Conservation (phyloP, 2,888 invertebrate genomes). For the Bhutanitis thaidina region DNA sequence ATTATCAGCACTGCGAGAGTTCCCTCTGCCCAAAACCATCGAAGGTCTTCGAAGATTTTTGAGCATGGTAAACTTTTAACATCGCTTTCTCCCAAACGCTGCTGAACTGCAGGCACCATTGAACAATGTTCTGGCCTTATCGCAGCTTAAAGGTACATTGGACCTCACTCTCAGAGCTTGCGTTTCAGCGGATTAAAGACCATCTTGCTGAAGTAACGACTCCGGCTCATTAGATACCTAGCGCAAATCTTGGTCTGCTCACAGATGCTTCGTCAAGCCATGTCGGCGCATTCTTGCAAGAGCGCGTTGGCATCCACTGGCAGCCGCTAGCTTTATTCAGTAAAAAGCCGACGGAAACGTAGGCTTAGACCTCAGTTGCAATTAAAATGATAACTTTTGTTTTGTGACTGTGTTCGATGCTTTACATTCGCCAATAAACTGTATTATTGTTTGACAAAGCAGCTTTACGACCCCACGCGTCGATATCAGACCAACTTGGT, state of each 20-base stretch:
- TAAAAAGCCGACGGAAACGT: too few relatives aligned
- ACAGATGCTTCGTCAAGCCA: not conserved
- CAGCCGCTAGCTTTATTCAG: not conserved
- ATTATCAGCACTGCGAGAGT: not conserved
- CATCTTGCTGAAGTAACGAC: not conserved
- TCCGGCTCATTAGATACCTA: rapidly evolving
- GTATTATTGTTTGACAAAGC: too few relatives aligned
- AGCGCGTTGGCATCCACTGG: not conserved
- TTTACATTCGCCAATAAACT: too few relatives aligned
- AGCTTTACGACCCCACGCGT: too few relatives aligned
- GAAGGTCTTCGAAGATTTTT: not conserved
- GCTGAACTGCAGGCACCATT: not conserved
- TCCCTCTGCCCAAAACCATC: not conserved
- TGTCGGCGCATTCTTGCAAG: not conserved
- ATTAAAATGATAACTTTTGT: too few relatives aligned
- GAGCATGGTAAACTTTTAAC: not conserved
- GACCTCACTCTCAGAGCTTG: not conserved
- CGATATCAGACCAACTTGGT: too few relatives aligned
- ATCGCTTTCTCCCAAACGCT: not conserved
- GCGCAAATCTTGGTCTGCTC: not conserved
- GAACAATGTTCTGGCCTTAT: not conserved
- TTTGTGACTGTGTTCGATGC: too few relatives aligned
- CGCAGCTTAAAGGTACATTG: not conserved
- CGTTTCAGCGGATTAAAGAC: not conserved
- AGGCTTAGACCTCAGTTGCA: too few relatives aligned